Evolutionary conservation across 2,797 vertebrate genomes (phyloP).

Genomic region (Poeciliopsis presidionis): DNA sequence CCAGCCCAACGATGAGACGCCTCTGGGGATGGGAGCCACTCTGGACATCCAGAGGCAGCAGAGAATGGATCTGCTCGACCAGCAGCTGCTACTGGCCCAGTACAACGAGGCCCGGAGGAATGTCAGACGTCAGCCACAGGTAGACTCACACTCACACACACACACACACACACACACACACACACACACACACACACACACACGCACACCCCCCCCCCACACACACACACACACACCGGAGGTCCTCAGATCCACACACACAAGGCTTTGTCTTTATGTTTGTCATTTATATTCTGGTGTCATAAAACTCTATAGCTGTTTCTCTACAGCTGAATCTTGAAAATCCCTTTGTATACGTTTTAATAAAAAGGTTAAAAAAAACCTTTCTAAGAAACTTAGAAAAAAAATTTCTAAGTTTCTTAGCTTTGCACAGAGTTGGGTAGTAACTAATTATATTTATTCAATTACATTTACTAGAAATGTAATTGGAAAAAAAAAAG

Average conservation of each 20-base stretch:
- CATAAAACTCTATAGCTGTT: not conserved
- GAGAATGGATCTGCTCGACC: constrained; percentile 92
- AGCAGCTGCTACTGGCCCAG: constrained; percentile 92
- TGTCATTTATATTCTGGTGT: not conserved
- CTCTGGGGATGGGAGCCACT: constrained; percentile 95
- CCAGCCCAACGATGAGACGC: constrained; percentile 85
- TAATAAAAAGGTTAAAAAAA: not conserved
- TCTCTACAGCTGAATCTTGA: not conserved
- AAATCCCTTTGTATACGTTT: not conserved
- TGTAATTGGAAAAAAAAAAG: too few relatives aligned
- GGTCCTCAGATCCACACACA: not conserved
- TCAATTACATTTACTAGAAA: too few relatives aligned
- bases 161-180: not conserved
- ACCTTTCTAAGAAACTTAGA: too few relatives aligned
- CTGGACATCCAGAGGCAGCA: constrained; percentile 97
- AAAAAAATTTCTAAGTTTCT: not conserved
- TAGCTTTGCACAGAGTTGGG: too few relatives aligned
- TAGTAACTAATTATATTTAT: too few relatives aligned
- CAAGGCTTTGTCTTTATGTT: not conserved
- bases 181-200: not conserved
- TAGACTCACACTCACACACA: constrained; percentile 17
- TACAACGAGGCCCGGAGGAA: constrained; percentile 88
- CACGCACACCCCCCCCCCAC: too few relatives aligned
- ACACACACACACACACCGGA: too few relatives aligned
- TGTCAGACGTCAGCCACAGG: constrained; percentile 80